These are phyloP conservation scores for Aleiodes testaceus DNA, from an alignment of 2,888 invertebrate species.

Conservation along the genomic window DNA sequence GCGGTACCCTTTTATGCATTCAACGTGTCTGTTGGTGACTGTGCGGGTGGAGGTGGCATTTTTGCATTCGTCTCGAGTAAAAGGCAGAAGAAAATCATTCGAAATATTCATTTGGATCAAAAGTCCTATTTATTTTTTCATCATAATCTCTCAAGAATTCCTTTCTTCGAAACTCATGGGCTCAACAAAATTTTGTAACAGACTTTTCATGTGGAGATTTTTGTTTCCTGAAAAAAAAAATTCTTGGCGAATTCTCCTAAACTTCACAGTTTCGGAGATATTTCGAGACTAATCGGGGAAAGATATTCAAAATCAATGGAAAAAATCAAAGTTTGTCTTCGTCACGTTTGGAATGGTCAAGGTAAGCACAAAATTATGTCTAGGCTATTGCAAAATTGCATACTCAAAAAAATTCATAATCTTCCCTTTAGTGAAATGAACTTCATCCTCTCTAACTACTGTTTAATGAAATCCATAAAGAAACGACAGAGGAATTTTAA, in stretches of 20 bases:
- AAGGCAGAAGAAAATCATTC: background rate
- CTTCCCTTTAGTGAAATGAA: no score
- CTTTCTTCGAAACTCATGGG: no score
- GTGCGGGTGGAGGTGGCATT: slow-evolving; percentile 6
- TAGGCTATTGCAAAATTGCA: background rate
- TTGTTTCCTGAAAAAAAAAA: no score
- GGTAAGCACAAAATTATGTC: background rate
- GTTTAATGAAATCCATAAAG: background rate
- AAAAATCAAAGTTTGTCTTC: background rate
- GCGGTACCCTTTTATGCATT: slow-evolving; percentile 15
- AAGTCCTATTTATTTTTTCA: no score
- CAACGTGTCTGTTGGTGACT: background rate
- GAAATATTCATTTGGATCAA: no score
- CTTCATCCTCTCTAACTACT: background rate
- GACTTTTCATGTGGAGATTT: no score
- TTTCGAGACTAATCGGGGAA: background rate
- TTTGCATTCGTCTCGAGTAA: background rate
- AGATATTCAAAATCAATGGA: background rate
- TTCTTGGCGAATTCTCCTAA: no score
- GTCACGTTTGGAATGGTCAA: background rate
- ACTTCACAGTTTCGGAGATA: no score
- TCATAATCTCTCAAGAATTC: no score
- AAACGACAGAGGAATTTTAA: slow-evolving; percentile 6
- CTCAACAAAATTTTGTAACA: no score
- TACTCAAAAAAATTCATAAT: no score